Evolutionary conservation across 2,113 vertebrate genomes (phyloP), one percentile per base, ranked within the genome.

Genomic region (Bettongia penicillata): DNA sequence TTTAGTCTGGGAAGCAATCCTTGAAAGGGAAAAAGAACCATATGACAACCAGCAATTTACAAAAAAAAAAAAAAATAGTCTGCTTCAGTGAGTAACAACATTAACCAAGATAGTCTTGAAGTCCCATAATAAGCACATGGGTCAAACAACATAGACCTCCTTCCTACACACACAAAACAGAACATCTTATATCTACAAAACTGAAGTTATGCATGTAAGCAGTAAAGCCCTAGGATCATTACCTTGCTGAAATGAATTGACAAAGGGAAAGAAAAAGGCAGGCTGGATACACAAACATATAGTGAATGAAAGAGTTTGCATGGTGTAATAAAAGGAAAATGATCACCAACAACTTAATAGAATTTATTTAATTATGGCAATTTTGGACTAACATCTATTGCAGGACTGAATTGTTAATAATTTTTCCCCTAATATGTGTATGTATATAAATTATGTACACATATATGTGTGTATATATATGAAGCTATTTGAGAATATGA

Each of bases 31-130:
- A 98, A 95, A 97, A 52, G 94, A 98, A 98, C 93, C 95, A 93
- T 94, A 97, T 96, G 97, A 98, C 96, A 98, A 95, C 91, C 92
- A 96, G 92, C 96, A 98, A 98, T 98, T 98, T 98, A 95, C 96
- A 98, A 98, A 97, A 94, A 96, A 96, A 92, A 97, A 98, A 96
- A 96, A 91, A 57, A 57, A 19, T 37, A 94, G 95, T 94, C 93
- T 98, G 97, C 96, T 98, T 98, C 97, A 97, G 91, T 97, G 97
- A 98, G 96, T 95, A 97, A 98, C 51, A 93, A 93, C 97, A 96
- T 98, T 98, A 97, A 94, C 93, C 96, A 96, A 94, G 11, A 77
- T 77, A 98, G 97, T 92, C 90, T 96, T 0, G 0, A 96, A 98
- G 94, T 90, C 97, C 96, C 93, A 53, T 77, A 97, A 96, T 94